These are phyloP conservation scores for Hyperoplus immaculatus DNA, from an alignment of 2,797 vertebrate genomes.

Conservation along the genomic window DNA sequence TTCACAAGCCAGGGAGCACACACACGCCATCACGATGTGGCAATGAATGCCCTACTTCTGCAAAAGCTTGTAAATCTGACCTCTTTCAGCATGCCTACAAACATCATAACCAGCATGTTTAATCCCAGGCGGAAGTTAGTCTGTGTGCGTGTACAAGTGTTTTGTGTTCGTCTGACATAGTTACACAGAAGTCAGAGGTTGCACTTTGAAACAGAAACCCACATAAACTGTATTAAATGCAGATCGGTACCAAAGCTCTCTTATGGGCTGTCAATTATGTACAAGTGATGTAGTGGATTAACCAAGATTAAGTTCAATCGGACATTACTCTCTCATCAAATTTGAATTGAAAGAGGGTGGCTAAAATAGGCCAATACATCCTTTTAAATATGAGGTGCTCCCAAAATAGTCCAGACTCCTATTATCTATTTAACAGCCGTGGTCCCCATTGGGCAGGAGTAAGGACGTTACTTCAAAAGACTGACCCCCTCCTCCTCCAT, in stretches of 20 bases:
- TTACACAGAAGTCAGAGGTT: conserved; percentile 34
- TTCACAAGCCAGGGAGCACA: conserved; percentile 33
- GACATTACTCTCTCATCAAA: conserved; percentile 47
- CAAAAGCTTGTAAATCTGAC: conserved; percentile 78
- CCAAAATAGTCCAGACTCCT: conserved; percentile 71
- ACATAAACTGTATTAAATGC: neutral
- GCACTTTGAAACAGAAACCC: conserved; percentile 26
- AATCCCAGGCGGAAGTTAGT: conserved; percentile 65
- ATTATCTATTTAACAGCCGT: conserved; percentile 74
- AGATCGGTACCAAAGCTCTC: conserved; percentile 27
- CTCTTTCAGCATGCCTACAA: conserved; percentile 66
- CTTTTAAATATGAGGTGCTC: conserved; percentile 60
- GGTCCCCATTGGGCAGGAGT: conserved; percentile 45
- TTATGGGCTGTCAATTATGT: conserved; percentile 39
- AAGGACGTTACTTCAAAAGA: conserved; percentile 78
- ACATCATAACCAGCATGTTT: conserved; percentile 70
- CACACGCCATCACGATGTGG: conserved; percentile 31
- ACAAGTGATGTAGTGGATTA: conserved; percentile 49
- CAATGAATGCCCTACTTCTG: conserved; percentile 72
- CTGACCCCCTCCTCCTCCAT: conserved; percentile 21
- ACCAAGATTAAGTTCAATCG: conserved; percentile 65
- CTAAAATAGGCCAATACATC: conserved; percentile 62
- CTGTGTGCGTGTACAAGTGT: conserved; percentile 29
- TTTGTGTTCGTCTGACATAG: conserved; percentile 51
- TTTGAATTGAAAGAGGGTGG: conserved; percentile 44